A percentile compares a stretch with the other conserved stretches of the same genome.
Evolutionary conservation across 2,888 invertebrate species (phyloP).

Genomic region (Gandaritis pyraliata): DNA sequence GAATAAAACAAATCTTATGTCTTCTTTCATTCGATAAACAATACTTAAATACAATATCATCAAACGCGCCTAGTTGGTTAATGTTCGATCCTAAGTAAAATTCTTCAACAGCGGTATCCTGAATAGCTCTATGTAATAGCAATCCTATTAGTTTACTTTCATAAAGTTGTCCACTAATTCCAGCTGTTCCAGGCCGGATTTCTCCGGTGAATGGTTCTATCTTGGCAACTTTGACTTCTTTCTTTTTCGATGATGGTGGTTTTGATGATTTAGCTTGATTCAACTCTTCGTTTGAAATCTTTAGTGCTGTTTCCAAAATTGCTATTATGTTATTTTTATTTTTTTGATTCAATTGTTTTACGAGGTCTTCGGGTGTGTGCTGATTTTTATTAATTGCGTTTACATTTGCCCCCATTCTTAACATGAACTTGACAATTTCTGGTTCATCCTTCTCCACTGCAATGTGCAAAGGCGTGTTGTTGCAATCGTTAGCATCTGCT

Average conservation of each 20-base stretch:
- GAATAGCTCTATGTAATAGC: slow-evolving; percentile 12
- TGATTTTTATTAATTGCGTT: slow-evolving; percentile 5
- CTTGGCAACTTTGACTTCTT: not conserved
- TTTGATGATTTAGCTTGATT: too few species aligned
- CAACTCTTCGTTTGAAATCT: too few species aligned
- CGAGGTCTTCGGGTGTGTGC: slow-evolving; percentile 8
- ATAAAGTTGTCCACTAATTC: slow-evolving; percentile 21
- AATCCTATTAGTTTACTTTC: slow-evolving; percentile 21
- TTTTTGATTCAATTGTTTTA: not conserved
- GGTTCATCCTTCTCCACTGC: slow-evolving; percentile 18
- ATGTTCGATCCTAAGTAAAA: slow-evolving; percentile 28
- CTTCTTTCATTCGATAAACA: slow-evolving; percentile 24
- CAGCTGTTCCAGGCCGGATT: slow-evolving; percentile 17
- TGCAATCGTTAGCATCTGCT: slow-evolving; percentile 17
- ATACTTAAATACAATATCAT: slow-evolving; percentile 46
- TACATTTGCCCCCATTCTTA: slow-evolving; percentile 6
- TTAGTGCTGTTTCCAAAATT: not conserved
- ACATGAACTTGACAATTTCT: slow-evolving; percentile 6
- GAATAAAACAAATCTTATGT: slow-evolving; percentile 41
- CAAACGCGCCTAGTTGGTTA: slow-evolving; percentile 41
- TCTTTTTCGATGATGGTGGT: too few species aligned
- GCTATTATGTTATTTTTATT: slow-evolving; percentile 4
- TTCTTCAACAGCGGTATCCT: slow-evolving; percentile 28
- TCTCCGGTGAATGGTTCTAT: not conserved
- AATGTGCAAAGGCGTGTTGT: slow-evolving; percentile 17